Conservation (phyloP, 2,888 invertebrate genomes). For the Drosophila austrosaltans region DNA sequence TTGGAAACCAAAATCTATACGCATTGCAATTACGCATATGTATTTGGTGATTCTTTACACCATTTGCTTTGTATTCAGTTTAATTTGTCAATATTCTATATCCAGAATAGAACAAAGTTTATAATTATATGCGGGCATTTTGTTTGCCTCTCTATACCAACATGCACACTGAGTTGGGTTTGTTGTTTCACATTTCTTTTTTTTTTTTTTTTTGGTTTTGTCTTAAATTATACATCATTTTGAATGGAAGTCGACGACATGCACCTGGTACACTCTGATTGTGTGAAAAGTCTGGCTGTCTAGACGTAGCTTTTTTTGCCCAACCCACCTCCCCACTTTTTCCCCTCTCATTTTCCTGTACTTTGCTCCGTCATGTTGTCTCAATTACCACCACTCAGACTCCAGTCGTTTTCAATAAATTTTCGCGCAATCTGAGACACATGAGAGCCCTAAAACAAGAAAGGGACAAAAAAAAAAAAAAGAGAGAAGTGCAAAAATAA, state of each 20-base stretch:
- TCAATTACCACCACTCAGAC: constrained; percentile 34
- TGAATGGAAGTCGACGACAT: constrained; percentile 11
- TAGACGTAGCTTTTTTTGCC: constrained; percentile 46
- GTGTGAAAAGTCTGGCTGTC: constrained; percentile 60
- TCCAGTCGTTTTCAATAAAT: constrained; percentile 55
- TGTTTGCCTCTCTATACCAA: not conserved
- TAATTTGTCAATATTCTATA: not conserved
- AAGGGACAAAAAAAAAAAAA: not conserved
- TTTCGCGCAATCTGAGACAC: constrained; percentile 17
- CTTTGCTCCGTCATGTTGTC: constrained; percentile 28
- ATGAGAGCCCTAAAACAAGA: constrained; percentile 13
- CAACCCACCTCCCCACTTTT: not conserved
- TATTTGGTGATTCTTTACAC: not conserved
- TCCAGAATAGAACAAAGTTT: not conserved
- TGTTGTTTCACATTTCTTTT: not conserved
- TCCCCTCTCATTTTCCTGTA: constrained; percentile 12
- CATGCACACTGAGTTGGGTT: not conserved
- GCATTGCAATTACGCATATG: not conserved
- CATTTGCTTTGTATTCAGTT: not conserved
- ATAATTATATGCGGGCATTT: constrained; percentile 2
- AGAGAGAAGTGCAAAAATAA: not conserved
- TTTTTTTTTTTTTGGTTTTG: constrained; percentile 2
- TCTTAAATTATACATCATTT: constrained; percentile 24
- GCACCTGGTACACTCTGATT: constrained; percentile 42
- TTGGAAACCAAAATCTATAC: constrained; percentile 1